phyloP scores from a whole-genome alignment of 2,888 invertebrate genomes.

The Sinohyriopsis cumingii region DNA sequence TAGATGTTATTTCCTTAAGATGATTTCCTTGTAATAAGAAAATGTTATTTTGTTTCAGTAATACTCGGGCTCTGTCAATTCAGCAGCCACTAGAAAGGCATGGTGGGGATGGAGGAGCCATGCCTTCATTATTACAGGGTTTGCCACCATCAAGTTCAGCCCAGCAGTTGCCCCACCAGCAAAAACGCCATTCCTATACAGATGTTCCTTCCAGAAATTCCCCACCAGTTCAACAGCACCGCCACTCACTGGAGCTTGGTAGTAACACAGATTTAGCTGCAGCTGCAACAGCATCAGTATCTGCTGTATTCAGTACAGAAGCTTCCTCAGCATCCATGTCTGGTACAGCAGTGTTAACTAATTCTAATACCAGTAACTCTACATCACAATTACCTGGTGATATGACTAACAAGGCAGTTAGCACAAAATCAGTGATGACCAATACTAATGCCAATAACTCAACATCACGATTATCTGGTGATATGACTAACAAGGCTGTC shows the following conservation, averaged over 20 bases:
- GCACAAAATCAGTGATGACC: too few relatives aligned
- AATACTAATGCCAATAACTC: too few relatives aligned
- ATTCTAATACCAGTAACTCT: too few relatives aligned
- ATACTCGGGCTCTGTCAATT: neutral
- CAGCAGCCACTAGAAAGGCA: conserved; percentile 53
- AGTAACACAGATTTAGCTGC: conserved; percentile 13
- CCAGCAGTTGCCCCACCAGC: conserved; percentile 14
- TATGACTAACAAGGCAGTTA: too few relatives aligned
- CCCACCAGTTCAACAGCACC: conserved; percentile 48
- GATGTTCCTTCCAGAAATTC: conserved; percentile 38
- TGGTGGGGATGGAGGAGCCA: too few relatives aligned
- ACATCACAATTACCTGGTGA: too few relatives aligned
- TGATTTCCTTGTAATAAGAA: neutral
- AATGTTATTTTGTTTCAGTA: neutral
- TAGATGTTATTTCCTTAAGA: too few relatives aligned
- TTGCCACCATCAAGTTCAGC: too few relatives aligned
- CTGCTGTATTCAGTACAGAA: conserved; percentile 3
- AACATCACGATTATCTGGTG: too few relatives aligned
- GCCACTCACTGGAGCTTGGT: conserved; percentile 48
- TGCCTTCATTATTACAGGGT: too few relatives aligned
- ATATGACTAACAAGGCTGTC: too few relatives aligned
- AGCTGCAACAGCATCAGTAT: conserved; percentile 1
- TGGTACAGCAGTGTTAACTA: neutral
- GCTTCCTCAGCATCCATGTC: conserved; percentile 10
- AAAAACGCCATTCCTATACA: conserved; percentile 58